Percentiles rank a stretch among this genome's conserved stretches.
These are phyloP conservation scores for Pseudomyrmex concolor DNA, from an alignment of 1,140 invertebrate genomes.

Conservation along the genomic window DNA sequence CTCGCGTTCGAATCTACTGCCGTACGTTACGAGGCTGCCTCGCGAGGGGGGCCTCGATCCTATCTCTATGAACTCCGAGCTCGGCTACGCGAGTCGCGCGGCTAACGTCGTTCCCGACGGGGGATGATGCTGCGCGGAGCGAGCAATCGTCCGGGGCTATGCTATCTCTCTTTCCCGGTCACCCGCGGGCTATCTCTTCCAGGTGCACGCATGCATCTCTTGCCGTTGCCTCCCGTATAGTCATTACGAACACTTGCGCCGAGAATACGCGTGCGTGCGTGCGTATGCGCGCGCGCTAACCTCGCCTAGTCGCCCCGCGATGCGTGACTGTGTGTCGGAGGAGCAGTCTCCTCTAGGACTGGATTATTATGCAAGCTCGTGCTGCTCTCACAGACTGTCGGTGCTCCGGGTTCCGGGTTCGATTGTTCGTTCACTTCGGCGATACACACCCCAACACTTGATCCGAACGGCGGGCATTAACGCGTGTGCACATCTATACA, in stretches of 20 bases:
- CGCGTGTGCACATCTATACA: background rate
- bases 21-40: conserved; percentile 28
- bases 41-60: conserved; percentile 3
- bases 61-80: conserved; percentile 4
- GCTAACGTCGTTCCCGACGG: conserved; percentile 34
- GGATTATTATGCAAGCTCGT: conserved; percentile 77
- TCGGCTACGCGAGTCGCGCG: conserved; percentile 3
- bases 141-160: conserved; percentile 30
- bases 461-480: conserved; percentile 18
- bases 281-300: conserved; percentile 28
- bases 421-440: conserved; percentile 73
- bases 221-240: conserved; percentile 54
- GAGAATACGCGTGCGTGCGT: background rate
- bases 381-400: conserved; percentile 42
- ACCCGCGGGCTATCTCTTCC: conserved; percentile 47
- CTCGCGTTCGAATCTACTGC: conserved; percentile 13
- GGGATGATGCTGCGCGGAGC: background rate
- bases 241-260: conserved; percentile 69
- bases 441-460: conserved; percentile 24
- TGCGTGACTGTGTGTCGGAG: conserved; percentile 51
- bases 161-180: conserved; percentile 40
- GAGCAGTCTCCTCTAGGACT: conserved; percentile 9
- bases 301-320: conserved; percentile 48
- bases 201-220: conserved; percentile 67
- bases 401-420: conserved; percentile 74